These are phyloP conservation scores for Sitta europaea DNA, from an alignment of 2,113 vertebrate genomes.

Conservation along the genomic window DNA sequence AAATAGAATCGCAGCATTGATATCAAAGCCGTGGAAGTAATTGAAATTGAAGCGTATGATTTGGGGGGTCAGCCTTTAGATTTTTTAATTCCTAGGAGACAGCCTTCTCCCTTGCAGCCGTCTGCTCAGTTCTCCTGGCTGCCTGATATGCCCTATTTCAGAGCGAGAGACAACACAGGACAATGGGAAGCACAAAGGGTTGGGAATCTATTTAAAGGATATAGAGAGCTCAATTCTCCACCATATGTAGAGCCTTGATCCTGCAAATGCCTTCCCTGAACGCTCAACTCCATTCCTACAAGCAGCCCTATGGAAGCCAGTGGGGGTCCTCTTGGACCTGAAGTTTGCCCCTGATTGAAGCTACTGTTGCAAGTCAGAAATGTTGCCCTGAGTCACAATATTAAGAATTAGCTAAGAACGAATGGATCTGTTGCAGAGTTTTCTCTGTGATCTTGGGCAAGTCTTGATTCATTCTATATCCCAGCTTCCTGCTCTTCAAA, in stretches of 20 bases:
- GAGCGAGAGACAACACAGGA: conserved; percentile 1
- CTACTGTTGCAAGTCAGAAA: background rate
- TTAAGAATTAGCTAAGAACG: background rate
- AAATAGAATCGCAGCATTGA: conserved; percentile 52
- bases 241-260: background rate
- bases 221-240: conserved; percentile 8
- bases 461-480: background rate
- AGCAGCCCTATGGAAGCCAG: background rate
- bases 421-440: background rate
- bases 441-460: background rate
- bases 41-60: conserved; percentile 39
- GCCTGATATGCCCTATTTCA: conserved; percentile 30
- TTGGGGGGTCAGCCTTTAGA: conserved; percentile 50
- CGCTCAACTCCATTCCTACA: background rate
- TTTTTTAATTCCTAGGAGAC: conserved; percentile 50
- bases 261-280: background rate
- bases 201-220: conserved; percentile 35
- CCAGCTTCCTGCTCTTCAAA: background rate
- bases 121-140: conserved; percentile 9
- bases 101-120: conserved; percentile 15
- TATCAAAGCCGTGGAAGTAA: conserved; percentile 51
- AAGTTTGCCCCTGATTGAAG: background rate
- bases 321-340: background rate
- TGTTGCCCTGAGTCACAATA: background rate
- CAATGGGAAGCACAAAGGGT: conserved; percentile 40